These are phyloP conservation scores for Oligia fasciuncula DNA, from an alignment of 2,888 invertebrate species.

Conservation along the genomic window DNA sequence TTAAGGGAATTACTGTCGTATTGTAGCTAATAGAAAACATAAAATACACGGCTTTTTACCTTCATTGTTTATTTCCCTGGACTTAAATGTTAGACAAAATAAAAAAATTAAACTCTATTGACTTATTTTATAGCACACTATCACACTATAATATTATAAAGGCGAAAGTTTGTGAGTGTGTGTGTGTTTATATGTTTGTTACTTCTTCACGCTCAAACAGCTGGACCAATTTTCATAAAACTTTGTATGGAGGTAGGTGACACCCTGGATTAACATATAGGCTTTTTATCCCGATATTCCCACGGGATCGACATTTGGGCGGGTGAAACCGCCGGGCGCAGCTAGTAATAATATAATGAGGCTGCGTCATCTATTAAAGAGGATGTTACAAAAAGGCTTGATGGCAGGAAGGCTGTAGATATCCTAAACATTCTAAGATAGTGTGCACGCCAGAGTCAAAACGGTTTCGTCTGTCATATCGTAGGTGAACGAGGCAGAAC, in stretches of 20 bases:
- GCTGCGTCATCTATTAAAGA: not conserved
- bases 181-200: too few relatives aligned
- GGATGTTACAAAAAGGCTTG: slow-evolving; percentile 19
- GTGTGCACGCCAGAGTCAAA: slow-evolving; percentile 5
- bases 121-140: not conserved
- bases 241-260: too few relatives aligned
- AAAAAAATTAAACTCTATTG: not conserved
- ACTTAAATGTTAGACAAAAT: not conserved
- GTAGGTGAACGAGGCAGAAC: not conserved
- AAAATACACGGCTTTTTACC: not conserved
- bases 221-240: too few relatives aligned
- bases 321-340: too few relatives aligned
- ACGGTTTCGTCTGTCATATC: not conserved
- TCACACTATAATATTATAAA: too few relatives aligned
- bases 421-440: slow-evolving; percentile 31
- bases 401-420: slow-evolving; percentile 32
- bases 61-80: too few relatives aligned
- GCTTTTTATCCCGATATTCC: too few relatives aligned
- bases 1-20: not conserved
- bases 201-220: too few relatives aligned
- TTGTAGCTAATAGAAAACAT: not conserved
- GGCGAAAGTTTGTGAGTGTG: too few relatives aligned
- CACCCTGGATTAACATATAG: too few relatives aligned
- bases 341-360: not conserved
- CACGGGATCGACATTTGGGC: too few relatives aligned